These are phyloP conservation scores for Alosa sapidissima DNA, from an alignment of 2,797 vertebrate species.

Conservation along the genomic window DNA sequence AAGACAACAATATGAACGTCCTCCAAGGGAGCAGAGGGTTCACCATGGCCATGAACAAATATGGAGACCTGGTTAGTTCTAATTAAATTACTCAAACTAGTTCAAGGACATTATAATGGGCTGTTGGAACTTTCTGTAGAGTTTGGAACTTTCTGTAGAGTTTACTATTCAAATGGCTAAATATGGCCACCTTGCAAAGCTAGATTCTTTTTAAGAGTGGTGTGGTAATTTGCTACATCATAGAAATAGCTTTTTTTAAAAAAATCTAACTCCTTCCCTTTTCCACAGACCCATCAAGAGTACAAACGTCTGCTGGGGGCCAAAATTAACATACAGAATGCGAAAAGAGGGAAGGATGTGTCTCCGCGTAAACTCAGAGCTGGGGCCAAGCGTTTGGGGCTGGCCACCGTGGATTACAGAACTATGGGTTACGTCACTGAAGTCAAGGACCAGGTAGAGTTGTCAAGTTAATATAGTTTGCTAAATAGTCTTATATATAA, in stretches of 20 bases:
- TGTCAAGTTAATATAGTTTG: background rate
- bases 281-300: conserved; percentile 66
- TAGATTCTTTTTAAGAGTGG: background rate
- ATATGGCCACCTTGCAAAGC: background rate
- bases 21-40: conserved; percentile 64
- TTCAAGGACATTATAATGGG: background rate
- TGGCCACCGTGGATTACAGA: conserved; percentile 69
- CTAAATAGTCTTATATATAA: background rate
- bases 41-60: conserved; percentile 78
- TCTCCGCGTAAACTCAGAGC: conserved; percentile 62
- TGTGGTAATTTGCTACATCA: background rate
- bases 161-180: background rate
- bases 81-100: background rate
- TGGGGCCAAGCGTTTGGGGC: conserved; percentile 55
- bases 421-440: conserved; percentile 73
- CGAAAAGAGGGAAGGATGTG: conserved; percentile 58
- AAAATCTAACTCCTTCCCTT: background rate
- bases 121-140: background rate
- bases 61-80: conserved; percentile 72
- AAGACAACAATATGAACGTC: conserved; percentile 68
- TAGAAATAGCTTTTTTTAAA: background rate
- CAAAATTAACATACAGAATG: conserved; percentile 57
- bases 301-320: conserved; percentile 70
- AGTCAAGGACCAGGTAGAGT: conserved; percentile 77
- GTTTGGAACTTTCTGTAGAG: background rate